Conservation (phyloP, 2,888 invertebrate genomes). For the Drosophila neonasuta region DNA sequence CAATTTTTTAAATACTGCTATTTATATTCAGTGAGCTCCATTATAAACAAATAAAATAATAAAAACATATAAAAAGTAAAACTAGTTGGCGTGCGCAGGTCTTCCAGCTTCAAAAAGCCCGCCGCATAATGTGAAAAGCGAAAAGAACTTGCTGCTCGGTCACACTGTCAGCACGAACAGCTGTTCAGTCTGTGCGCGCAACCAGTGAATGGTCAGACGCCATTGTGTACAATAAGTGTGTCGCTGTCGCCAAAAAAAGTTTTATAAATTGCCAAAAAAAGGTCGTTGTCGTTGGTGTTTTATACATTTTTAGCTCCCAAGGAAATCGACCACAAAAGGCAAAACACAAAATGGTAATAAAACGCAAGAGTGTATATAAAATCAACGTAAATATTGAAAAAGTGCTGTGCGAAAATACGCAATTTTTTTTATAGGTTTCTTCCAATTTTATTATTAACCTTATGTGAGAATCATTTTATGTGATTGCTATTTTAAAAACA, state of each 20-base stretch:
- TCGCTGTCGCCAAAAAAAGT: constrained; percentile 51
- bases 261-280: constrained; percentile 49
- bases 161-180: constrained; percentile 32
- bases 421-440: constrained; percentile 41
- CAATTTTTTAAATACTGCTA: not conserved
- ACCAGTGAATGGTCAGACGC: constrained; percentile 49
- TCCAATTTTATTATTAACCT: constrained; percentile 2
- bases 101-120: constrained; percentile 12
- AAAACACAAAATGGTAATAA: constrained; percentile 56
- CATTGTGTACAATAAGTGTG: constrained; percentile 62
- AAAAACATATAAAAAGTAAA: not conserved
- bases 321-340: constrained; percentile 42
- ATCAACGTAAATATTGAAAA: constrained; percentile 11
- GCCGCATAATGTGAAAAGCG: not conserved
- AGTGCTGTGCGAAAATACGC: constrained; percentile 39
- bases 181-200: constrained; percentile 38
- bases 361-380: not conserved
- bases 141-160: not conserved
- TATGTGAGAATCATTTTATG: not conserved
- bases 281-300: constrained; percentile 41
- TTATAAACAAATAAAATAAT: not conserved
- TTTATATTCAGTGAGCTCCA: not conserved
- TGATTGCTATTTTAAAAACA: constrained; percentile 9
- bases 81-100: not conserved
- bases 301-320: constrained; percentile 48